These are phyloP conservation scores for Parapristionchus giblindavisi DNA, from an alignment of 2,888 invertebrate genomes.

Conservation along the genomic window DNA sequence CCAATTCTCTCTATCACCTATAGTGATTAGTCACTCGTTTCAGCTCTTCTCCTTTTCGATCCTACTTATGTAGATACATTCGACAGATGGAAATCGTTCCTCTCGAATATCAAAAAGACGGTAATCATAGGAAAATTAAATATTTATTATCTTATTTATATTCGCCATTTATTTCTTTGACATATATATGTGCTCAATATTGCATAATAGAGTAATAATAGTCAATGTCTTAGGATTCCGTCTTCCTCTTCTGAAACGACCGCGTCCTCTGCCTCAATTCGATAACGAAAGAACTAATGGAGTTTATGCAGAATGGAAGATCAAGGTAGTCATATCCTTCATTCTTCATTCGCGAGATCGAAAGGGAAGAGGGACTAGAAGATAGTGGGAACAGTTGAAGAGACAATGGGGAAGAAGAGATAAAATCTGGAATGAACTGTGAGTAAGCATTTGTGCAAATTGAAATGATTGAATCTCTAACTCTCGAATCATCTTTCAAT, in stretches of 20 bases:
- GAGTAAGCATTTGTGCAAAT: too few species aligned
- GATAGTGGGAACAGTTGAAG: too few species aligned
- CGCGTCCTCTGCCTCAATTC: constrained; percentile 19
- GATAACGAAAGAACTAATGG: constrained; percentile 11
- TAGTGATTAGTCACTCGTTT: too few species aligned
- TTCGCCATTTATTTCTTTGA: neutral
- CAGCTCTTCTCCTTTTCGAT: too few species aligned
- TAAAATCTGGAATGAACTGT: too few species aligned
- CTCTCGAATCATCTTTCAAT: too few species aligned
- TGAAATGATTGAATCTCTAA: too few species aligned
- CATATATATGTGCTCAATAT: neutral
- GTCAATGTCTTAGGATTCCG: constrained; percentile 1
- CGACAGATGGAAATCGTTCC: constrained; percentile 24
- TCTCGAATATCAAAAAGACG: constrained; percentile 12
- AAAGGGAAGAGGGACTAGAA: too few species aligned
- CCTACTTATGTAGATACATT: constrained; percentile 11
- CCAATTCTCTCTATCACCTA: too few species aligned
- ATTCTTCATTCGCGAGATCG: too few species aligned
- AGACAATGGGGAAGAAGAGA: too few species aligned
- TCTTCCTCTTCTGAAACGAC: constrained; percentile 31
- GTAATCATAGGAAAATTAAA: neutral
- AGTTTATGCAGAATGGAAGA: constrained; percentile 31
- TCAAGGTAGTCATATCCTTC: neutral
- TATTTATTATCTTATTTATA: neutral
- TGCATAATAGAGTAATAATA: too few species aligned